Evolutionary conservation across 35 echinoderm and acorn worm species (phyloP).

Genomic region (Hemicentrotus pulcherrimus): DNA sequence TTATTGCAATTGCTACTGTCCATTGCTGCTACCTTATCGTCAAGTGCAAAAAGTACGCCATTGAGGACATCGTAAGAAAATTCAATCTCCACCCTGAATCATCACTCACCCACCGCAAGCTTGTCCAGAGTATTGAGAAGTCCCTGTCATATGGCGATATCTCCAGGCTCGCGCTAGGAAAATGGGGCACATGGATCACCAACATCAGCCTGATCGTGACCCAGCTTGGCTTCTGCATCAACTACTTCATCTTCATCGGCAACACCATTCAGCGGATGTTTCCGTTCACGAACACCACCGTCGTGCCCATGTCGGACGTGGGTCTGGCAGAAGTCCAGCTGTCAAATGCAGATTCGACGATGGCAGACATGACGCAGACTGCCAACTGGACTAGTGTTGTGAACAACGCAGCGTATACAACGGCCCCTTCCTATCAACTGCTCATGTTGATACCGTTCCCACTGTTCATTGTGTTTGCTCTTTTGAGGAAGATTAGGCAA

Average conservation of each 20-base stretch:
- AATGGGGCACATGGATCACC: constrained; percentile 60
- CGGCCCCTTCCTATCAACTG: constrained; percentile 38
- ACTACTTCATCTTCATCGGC: constrained; percentile 92
- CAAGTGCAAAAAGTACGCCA: constrained; percentile 87
- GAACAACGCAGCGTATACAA: not conserved
- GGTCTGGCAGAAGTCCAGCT: not conserved
- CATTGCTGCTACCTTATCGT: constrained; percentile 93
- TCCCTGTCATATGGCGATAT: constrained; percentile 80
- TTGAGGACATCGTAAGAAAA: constrained; percentile 56
- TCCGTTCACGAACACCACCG: constrained; percentile 51
- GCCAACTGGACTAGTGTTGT: not conserved
- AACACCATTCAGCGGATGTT: constrained; percentile 73
- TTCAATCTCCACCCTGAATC: constrained; percentile 49
- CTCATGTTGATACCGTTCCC: constrained; percentile 77
- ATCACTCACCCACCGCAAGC: constrained; percentile 4
- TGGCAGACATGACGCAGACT: not conserved
- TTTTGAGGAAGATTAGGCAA: constrained; percentile 67
- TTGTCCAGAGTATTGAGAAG: constrained; percentile 58
- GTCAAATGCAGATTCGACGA: not conserved
- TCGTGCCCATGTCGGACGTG: not conserved
- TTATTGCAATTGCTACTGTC: constrained; percentile 66
- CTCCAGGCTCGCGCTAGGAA: constrained; percentile 59
- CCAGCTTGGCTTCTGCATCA: constrained; percentile 92
- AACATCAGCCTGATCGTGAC: constrained; percentile 78
- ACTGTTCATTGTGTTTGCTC: constrained; percentile 74